Evolutionary conservation across 2,888 invertebrate genomes (phyloP).

Genomic region (Cerastoderma edule): DNA sequence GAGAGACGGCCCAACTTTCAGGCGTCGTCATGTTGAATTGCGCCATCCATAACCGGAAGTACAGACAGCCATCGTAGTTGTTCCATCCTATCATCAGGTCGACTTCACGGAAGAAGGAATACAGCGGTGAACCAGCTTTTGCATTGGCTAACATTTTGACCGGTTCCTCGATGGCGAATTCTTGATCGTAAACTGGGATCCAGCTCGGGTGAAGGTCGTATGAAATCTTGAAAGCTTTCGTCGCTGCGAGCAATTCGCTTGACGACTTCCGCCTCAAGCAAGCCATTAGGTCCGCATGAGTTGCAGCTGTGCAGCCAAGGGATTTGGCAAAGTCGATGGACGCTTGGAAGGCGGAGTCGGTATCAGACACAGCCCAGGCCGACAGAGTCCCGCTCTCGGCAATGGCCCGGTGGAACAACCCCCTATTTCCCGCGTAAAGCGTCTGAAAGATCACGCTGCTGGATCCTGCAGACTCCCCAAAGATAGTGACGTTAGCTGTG

Average conservation of each 20-base stretch:
- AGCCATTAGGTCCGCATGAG: background rate
- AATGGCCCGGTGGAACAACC: slow-evolving; percentile 7
- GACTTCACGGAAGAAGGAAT: slow-evolving; percentile 3
- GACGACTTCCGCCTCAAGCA: background rate
- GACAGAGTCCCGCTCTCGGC: background rate
- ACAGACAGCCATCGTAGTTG: slow-evolving; percentile 6
- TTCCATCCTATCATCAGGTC: slow-evolving; percentile 16
- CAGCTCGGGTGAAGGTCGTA: background rate
- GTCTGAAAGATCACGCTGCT: slow-evolving; percentile 1
- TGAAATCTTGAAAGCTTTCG: background rate
- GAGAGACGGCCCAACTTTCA: background rate
- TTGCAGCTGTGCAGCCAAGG: background rate
- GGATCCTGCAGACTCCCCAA: slow-evolving; percentile 1
- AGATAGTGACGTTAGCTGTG: background rate
- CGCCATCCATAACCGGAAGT: background rate
- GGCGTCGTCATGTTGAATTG: background rate
- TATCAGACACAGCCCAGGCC: background rate
- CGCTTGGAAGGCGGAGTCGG: background rate
- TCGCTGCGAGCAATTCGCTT: background rate
- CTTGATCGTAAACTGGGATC: slow-evolving; percentile 6
- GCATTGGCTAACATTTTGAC: slow-evolving; percentile 5
- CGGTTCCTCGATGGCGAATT: slow-evolving; percentile 3
- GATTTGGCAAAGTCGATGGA: background rate
- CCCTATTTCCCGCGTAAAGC: background rate
- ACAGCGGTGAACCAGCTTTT: background rate